These are phyloP conservation scores for Enteromius treurensis DNA, from an alignment of 2,797 vertebrate genomes.

Conservation along the genomic window DNA sequence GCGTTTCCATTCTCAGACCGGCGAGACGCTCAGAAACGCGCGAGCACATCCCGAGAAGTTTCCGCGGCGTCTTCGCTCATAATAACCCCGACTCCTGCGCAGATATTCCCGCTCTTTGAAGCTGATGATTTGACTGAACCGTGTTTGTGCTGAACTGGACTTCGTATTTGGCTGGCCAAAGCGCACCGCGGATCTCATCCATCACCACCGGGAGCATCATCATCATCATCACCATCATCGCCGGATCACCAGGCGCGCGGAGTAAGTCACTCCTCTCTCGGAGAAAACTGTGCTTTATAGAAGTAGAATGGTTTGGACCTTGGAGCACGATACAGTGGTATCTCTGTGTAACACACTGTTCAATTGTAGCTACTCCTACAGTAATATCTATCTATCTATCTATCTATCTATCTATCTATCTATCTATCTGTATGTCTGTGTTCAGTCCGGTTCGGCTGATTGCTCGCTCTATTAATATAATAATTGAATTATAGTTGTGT, in stretches of 20 bases:
- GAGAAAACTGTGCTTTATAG: neutral
- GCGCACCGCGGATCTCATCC: constrained; percentile 12
- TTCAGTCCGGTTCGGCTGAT: neutral
- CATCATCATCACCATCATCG: neutral
- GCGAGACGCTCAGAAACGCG: constrained; percentile 61
- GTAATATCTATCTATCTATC: neutral
- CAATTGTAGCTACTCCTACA: neutral
- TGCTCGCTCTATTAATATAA: neutral
- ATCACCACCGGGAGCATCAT: neutral
- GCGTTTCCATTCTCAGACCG: constrained; percentile 74
- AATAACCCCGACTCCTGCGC: neutral
- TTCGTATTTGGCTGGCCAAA: neutral
- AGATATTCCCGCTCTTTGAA: neutral
- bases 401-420: neutral
- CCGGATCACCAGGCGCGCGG: neutral
- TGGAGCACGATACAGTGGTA: neutral
- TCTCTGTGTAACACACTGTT: neutral
- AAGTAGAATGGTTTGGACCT: neutral
- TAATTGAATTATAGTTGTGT: neutral
- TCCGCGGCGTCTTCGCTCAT: neutral
- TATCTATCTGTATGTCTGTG: neutral
- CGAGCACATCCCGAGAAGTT: constrained; percentile 47
- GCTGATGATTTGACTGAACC: constrained; percentile 2
- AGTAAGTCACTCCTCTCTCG: constrained; percentile 23
- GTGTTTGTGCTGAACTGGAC: constrained; percentile 11